Base-by-base conservation (phyloP, 2,797 vertebrate genomes). In the Allobates femoralis region DNA sequence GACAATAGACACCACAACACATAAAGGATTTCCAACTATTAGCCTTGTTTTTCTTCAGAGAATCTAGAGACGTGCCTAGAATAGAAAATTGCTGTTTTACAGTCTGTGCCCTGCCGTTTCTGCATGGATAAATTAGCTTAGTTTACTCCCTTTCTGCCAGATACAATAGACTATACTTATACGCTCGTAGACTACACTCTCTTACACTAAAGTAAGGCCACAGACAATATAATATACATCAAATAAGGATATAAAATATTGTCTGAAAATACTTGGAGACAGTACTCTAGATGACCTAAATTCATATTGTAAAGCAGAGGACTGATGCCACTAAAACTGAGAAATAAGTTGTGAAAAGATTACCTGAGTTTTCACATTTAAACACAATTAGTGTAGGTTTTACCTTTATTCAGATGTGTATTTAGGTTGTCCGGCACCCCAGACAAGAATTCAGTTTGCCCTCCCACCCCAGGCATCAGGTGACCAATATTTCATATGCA, bases 11-110 rank as follows among this genome's bases (percentile, higher is more conserved):
- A 78, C 53, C 76, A 78, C 53, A 78, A 78, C 30, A 58, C 76
- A 78, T 56, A 34, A 78, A 78, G 55, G 32, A 78, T 78, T 78
- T 60, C 55, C 76, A 30, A 77, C 75, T 30, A 78, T 78, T 78
- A 78, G 60, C 76, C 30, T 58, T 78, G 55, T 78, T 78, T 77
- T 58, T 37, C 76, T 78, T 58, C 19, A 58, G 76, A 55, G 76
- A 78, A 58, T 34, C 32, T 58, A 21, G 19, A 58, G 30, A 78
- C 76, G 55, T 58, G 76, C 58, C 55, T 37, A 21, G 76, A 55
- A 58, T 78, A 78, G 55, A 15, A 60, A 78, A 78, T 60, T 58
- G 15, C 26, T 37, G 11, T 37, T 78, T 4, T 78, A 34, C 21
- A 56, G 34, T 37, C 30, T 34, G 28, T 60, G 12, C 34, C 76